A percentile compares a stretch with the other conserved stretches of the same genome.
These are phyloP conservation scores for Trichopria drosophilae DNA, from an alignment of 2,888 invertebrate genomes.

Conservation along the genomic window DNA sequence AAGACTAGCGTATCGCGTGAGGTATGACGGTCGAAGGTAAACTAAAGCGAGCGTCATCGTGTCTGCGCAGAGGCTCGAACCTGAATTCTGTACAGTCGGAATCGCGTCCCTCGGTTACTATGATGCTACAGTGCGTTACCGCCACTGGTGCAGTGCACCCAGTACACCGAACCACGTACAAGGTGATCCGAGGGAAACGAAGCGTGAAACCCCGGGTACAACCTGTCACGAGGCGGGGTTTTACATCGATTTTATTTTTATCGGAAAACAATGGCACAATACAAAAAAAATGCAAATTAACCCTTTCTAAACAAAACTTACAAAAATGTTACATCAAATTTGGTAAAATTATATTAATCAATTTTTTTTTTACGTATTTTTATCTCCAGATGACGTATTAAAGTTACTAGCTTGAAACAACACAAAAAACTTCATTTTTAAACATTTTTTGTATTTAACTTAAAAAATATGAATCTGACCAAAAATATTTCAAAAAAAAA, in stretches of 20 bases:
- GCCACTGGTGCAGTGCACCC: not conserved
- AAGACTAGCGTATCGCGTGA: slow-evolving; percentile 1
- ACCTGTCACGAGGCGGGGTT: not conserved
- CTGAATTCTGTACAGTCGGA: too few species aligned
- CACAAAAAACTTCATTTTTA: not conserved
- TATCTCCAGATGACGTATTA: too few species aligned
- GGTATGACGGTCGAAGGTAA: too few species aligned
- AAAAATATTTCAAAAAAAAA: not conserved
- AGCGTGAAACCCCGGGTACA: slow-evolving; percentile 23
- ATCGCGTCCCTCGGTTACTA: not conserved
- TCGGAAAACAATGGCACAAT: not conserved
- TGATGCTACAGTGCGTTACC: not conserved
- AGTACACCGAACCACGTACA: not conserved
- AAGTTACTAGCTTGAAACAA: too few species aligned
- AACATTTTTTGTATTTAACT: not conserved
- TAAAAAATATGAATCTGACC: not conserved
- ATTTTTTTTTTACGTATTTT: too few species aligned
- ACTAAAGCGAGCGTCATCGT: not conserved
- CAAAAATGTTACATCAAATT: too few species aligned
- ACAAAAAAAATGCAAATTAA: too few species aligned
- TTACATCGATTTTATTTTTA: not conserved
- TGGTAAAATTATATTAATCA: too few species aligned
- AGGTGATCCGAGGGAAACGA: slow-evolving; percentile 13
- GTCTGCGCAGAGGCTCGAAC: not conserved
- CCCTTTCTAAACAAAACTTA: too few species aligned